These are phyloP conservation scores for Sphenopsis melanotis DNA, from an alignment of 2,797 vertebrate species.

Conservation along the genomic window DNA sequence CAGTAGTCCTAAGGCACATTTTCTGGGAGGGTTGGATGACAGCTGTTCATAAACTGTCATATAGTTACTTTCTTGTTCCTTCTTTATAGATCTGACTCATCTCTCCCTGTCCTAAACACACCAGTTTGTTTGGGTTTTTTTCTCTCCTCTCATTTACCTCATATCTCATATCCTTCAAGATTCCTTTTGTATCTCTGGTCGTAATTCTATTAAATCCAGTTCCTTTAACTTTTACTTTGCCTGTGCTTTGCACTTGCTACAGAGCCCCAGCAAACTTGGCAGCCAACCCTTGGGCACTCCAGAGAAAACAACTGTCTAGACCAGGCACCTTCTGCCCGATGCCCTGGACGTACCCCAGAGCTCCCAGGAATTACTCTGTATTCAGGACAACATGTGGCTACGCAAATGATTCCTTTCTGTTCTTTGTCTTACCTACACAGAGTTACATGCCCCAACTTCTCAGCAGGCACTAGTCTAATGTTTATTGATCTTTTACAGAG, in stretches of 20 bases:
- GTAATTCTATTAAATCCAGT: background rate
- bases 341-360: background rate
- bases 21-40: background rate
- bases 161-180: background rate
- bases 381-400: background rate
- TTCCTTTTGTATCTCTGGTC: background rate
- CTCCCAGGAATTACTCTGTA: background rate
- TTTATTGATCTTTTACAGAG: background rate
- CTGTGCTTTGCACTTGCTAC: conserved; percentile 4
- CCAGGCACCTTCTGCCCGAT: background rate
- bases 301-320: conserved; percentile 44
- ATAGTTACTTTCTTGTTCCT: background rate
- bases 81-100: background rate
- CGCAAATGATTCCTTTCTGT: background rate
- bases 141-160: background rate
- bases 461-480: background rate
- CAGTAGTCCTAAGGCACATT: background rate
- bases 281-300: background rate
- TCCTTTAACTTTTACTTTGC: background rate
- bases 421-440: background rate
- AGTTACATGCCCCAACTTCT: background rate
- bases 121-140: background rate
- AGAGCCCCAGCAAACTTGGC: conserved; percentile 5
- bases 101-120: background rate
- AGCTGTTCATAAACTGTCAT: background rate